Base-by-base conservation (phyloP, 2,113 vertebrate genomes). In the Halcyon senegalensis region DNA sequence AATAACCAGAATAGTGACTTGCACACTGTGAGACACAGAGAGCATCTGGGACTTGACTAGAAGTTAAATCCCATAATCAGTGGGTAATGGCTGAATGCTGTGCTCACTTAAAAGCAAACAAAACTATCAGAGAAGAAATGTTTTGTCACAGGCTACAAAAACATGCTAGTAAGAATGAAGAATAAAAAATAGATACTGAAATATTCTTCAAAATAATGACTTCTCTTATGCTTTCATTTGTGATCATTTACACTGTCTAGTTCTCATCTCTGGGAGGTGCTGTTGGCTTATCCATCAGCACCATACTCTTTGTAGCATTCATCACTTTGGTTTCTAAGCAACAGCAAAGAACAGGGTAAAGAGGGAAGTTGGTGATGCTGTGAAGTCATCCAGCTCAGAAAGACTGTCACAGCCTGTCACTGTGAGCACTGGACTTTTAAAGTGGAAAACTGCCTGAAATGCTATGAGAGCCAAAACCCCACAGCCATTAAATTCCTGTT, bases 261-360 rank as follows among this genome's bases (percentile, higher is more conserved):
- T 69, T 95, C 78, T 86, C 84, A 74, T 80, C 91, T 80, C 74
- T 91, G 82, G 97, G 93, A 92, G 97, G 96, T 89, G 95, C 96
- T 97, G 81, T 91, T 60, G 69, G 88, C 81, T 91, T 78, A 93
- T n/a, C 58, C 75, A 72, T 59, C 41, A 75, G 67, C 76, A 67
- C 81, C 30, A 16, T 41, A 39, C n/a, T 41, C 73, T 69, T 41
- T 67, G 80, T 25, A 78, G 73, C 67, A 23, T 73, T 92, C n/a
- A 77, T 28, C 76, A 44, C 13, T 43, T 69, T 89, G 87, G 89
- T 95, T 96, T 96, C 84, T 69, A 96, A 93, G 93, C 91, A 94
- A 86, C 77, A 82, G 84, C 37, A 44, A 69, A 95, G 90, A 95
- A 84, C 41, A 58, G 39, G 50, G 73, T 58, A 31, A 66, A 90